phyloP scores from a whole-genome alignment of 1,140 invertebrate genomes.

The Drosophila equinoxialis region DNA sequence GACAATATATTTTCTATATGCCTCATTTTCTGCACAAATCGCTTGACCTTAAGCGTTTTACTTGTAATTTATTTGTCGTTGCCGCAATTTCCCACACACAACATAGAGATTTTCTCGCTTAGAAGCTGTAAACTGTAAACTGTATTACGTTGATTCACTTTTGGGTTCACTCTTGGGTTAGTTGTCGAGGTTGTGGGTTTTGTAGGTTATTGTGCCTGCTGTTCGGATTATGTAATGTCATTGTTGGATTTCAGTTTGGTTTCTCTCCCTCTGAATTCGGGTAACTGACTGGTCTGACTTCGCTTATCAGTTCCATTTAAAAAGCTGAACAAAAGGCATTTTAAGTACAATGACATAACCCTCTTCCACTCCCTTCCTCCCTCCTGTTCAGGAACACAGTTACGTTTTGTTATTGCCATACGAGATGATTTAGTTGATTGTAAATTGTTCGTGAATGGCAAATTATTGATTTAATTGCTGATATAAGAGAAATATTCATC shows the following conservation, averaged over 20 bases:
- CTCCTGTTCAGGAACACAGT: not conserved
- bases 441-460: slow-evolving; percentile 18
- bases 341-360: slow-evolving; percentile 41
- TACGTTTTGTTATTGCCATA: slow-evolving; percentile 15
- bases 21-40: slow-evolving; percentile 78
- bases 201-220: slow-evolving; percentile 71
- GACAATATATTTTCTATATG: slow-evolving; percentile 79
- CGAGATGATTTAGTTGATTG: slow-evolving; percentile 21
- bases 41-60: slow-evolving; percentile 76
- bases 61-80: slow-evolving; percentile 79
- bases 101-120: slow-evolving; percentile 45
- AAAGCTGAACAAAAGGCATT: slow-evolving; percentile 26
- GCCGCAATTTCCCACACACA: slow-evolving; percentile 66
- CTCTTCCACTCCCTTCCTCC: not conserved
- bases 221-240: slow-evolving; percentile 55
- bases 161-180: slow-evolving; percentile 40
- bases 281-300: slow-evolving; percentile 19
- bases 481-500: not conserved
- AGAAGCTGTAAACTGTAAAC: slow-evolving; percentile 71
- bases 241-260: slow-evolving; percentile 51
- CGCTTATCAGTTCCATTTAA: slow-evolving; percentile 60
- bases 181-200: slow-evolving; percentile 46
- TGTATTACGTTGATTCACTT: slow-evolving; percentile 64
- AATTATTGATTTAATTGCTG: slow-evolving; percentile 19
- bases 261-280: slow-evolving; percentile 22